A percentile compares a stretch with the other conserved stretches of the same genome.
Evolutionary conservation across 2,113 vertebrate species (phyloP).

Genomic region (Bostrychus sinensis): DNA sequence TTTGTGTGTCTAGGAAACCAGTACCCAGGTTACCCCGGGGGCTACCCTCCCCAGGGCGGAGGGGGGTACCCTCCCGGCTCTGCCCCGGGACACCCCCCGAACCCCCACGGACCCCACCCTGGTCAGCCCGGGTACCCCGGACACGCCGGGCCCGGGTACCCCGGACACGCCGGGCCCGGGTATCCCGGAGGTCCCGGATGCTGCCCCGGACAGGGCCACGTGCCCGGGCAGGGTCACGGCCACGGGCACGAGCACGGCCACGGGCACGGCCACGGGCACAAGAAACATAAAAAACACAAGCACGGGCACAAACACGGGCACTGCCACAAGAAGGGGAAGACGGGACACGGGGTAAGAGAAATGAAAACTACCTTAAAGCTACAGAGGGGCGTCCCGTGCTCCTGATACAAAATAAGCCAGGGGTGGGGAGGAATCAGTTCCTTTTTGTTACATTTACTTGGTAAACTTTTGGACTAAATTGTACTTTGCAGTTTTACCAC

Average conservation of each 20-base stretch:
- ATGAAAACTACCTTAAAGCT: too few species aligned
- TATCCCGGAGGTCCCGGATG: background rate
- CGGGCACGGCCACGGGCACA: background rate
- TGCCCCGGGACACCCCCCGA: background rate
- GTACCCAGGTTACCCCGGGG: conserved; percentile 5
- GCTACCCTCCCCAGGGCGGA: background rate
- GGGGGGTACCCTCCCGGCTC: background rate
- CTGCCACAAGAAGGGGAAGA: conserved; percentile 8
- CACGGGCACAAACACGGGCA: background rate
- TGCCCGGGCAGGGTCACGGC: background rate
- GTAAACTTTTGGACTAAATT: too few species aligned
- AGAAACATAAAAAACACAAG: conserved; percentile 2
- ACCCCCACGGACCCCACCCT: conserved; percentile 1
- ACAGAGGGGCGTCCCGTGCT: too few species aligned
- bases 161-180: background rate
- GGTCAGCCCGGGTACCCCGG: conserved; percentile 3
- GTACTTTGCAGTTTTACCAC: too few species aligned
- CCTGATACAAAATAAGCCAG: too few species aligned
- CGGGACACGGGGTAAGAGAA: background rate
- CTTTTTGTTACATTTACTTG: too few species aligned
- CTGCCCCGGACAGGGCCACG: background rate
- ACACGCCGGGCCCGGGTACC: background rate
- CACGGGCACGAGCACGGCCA: background rate
- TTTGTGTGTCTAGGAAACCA: too few species aligned
- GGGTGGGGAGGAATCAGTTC: too few species aligned